Base-by-base conservation (phyloP, 2,888 invertebrate genomes). In the Cerceris rybyensis region DNA sequence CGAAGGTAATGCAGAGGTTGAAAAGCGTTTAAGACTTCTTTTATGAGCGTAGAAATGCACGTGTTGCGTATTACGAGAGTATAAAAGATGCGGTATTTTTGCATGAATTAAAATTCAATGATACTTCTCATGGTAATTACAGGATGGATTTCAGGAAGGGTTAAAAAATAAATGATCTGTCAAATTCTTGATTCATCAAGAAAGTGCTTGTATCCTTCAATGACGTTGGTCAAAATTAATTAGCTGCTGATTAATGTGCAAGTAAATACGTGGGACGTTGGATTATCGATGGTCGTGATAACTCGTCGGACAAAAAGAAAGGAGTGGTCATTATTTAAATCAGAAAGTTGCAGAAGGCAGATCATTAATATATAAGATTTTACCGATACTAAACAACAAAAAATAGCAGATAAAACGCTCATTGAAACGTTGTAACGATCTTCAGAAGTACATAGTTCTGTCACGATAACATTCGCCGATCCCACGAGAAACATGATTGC, bases 211-310 rank as follows among this genome's bases (percentile, higher is more conserved):
- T 63, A 77, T 69, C 69, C 63, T 58, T 43, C 57, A 61, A 17
- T 43, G 71, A 52, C 68, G 72, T 60, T 72, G 70, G 63, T 79
- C 73, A 63, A 73, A 72, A 81, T 82, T 75, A 76, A 80, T 82
- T 75, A 74, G 69, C 79, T 67, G 57, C 75, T 73, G 72, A 83
- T 82, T 82, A 83, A 77, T 79, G 73, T 58, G 70, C 66, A 55
- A 58, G 73, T 65, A 79, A 58, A 75, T 65, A 79, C 70, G 75
- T 28, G 49, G 65, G 63, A 69, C 65, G 74, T 75, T 72, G 72
- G 71, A 75, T 64, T 69, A 65, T 57, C 50, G 70, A 72, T 78
- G 72, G 67, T 64, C 72, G 41, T 60, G 77, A 84, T 84, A 75
- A 75, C 58, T 67, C 42, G 55, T 39, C 42, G 46, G 39, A 50